Evolutionary conservation across 2,113 vertebrate species (phyloP), one percentile per base, ranked within the genome.

Genomic region (Columba livia): DNA sequence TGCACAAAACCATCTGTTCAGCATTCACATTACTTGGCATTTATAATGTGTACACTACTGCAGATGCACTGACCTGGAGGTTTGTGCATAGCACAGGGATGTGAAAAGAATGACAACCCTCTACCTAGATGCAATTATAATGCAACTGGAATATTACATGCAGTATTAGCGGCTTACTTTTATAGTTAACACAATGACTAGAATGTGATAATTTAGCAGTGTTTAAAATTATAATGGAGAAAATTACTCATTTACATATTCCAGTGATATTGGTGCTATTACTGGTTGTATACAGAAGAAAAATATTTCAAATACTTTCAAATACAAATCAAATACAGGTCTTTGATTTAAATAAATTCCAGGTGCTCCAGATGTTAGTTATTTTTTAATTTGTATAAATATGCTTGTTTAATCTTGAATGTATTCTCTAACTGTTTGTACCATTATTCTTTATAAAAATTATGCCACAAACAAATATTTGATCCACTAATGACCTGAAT

Each of bases 51-150:
- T 61, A 60, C 5, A 23, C 32, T 89, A 9, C 32, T 87, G 61
- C 86, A 94, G 73, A 95, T 4, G 26, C 70, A 67, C 19, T 94
- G 95, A 92, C 92, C 92, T 90, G 70, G 48, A 90, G 75, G 51
- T 57, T 81, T 84, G 14, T 61, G 44, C 73, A n/a, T 12, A 81
- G 56, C 44, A 67, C 29, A 79, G 29, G 34, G 32, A 78, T 71
- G 56, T 51, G 61, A 72, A 74, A 94, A 89, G 72, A 86, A 88
- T 61, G 21, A 88, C 75, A 74, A 85, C 64, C 40, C 12, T 42
- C 10, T 34, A 61, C n/a, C 24, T 12, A 78, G 47, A 72, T 72
- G n/a, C 15, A 81, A 29, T 57, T 65, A 53, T 23, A 72, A 74
- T 50, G 44, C 50, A 85, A 79, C 54, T 34, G 70, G 40, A 85